These are phyloP conservation scores for Ligdia adustata DNA, from an alignment of 2,888 invertebrate species.

Conservation along the genomic window DNA sequence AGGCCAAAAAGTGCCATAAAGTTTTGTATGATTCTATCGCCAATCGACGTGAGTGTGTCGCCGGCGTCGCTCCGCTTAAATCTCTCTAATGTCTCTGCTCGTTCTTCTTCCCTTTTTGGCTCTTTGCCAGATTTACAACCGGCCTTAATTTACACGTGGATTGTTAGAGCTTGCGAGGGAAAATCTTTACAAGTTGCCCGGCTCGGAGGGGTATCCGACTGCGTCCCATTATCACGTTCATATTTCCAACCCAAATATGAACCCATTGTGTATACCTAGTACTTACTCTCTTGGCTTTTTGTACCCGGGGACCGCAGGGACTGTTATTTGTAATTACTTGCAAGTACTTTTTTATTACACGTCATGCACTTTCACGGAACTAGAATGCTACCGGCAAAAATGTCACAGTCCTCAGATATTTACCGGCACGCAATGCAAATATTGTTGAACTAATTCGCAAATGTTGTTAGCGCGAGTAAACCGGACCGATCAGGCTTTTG, in stretches of 20 bases:
- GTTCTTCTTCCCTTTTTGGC: slow-evolving; percentile 54
- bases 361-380: slow-evolving; percentile 28
- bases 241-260: slow-evolving; percentile 68
- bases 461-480: slow-evolving; percentile 37
- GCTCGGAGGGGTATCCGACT: slow-evolving; percentile 49
- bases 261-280: slow-evolving; percentile 59
- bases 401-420: slow-evolving; percentile 17
- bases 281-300: slow-evolving; percentile 57
- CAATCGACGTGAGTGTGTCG: slow-evolving; percentile 40
- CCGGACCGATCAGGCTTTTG: slow-evolving; percentile 27
- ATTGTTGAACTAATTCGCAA: slow-evolving; percentile 28
- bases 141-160: slow-evolving; percentile 59
- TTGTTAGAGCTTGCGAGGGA: slow-evolving; percentile 50
- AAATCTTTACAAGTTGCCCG: slow-evolving; percentile 52
- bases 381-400: slow-evolving; percentile 10
- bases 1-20: slow-evolving; percentile 22
- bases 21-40: slow-evolving; percentile 37
- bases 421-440: slow-evolving; percentile 23
- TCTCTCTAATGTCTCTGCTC: slow-evolving; percentile 52
- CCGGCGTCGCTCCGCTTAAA: slow-evolving; percentile 44
- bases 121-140: slow-evolving; percentile 56
- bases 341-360: slow-evolving; percentile 27
- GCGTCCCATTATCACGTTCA: slow-evolving; percentile 51
- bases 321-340: slow-evolving; percentile 37
- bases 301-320: slow-evolving; percentile 47